Base-by-base conservation (phyloP, 2,888 invertebrate genomes). In the Trichopoda pennipes region DNA sequence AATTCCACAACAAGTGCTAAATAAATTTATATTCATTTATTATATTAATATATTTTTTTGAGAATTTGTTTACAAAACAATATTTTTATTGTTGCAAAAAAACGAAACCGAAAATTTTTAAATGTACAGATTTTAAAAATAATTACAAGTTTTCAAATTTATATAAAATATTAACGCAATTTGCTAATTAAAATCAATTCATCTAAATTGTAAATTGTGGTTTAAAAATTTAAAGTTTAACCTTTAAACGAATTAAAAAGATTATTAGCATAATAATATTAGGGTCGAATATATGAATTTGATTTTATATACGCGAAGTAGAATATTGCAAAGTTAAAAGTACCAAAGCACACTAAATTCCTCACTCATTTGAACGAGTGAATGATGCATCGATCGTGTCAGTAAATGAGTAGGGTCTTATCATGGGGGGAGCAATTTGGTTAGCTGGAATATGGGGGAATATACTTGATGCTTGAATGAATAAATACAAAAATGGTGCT, bases 401-500 rank as follows among this genome's bases (percentile, higher is more conserved):
- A 35, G 42, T 63, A 63, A 70, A 70, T 77, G 77, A 77, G 77
- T 63, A 55, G 44, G 17, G 14, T 10, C 28, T 19, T n/a, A 10
- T 16, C 6, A 49, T 76, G 47, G 16, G 35, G 55, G 49, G 14
- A 69, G 47, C 38, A 2, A 32, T 63, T 70, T 61, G 14, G 19
- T 42, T 49, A 38, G 32, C 63, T 63, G 63, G 42, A 77, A 61
- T 61, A 69, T 63, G 47, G 19, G 44, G 68, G 58, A 72, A 63
- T 49, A 56, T 63, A 44, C 58, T 63, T 69, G 61, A 76, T 63
- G 82, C 79, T 82, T 82, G 66, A 82, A 60, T 79, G 75, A 75
- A 76, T 61, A 75, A 82, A 79, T 61, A 82, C 75, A 82, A 75
- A 79, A 68, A 75, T 79, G 70, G 75, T 82, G 70, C 66, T 82